Evolutionary conservation across 1,140 invertebrate genomes (phyloP).

Genomic region (Drosophila azteca): DNA sequence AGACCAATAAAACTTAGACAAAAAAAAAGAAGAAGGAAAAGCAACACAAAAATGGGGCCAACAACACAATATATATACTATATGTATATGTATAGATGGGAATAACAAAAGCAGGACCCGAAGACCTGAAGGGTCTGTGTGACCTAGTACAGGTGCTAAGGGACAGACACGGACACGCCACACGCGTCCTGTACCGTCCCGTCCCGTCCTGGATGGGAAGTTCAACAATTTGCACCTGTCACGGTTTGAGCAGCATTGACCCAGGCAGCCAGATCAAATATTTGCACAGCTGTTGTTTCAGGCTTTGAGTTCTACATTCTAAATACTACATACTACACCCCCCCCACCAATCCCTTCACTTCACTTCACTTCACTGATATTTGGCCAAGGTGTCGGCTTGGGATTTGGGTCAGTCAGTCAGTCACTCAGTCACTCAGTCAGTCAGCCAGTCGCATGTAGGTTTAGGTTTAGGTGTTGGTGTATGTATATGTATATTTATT

Average conservation of each 20-base stretch:
- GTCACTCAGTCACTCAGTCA: slow-evolving; percentile 2
- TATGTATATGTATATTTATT: slow-evolving; percentile 3
- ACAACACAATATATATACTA: slow-evolving; percentile 43
- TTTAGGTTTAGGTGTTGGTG: too few relatives aligned
- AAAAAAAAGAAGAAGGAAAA: slow-evolving; percentile 9
- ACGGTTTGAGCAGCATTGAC: slow-evolving; percentile 56
- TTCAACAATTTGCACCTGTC: slow-evolving; percentile 74
- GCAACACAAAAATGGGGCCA: slow-evolving; percentile 15
- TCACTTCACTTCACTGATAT: background rate
- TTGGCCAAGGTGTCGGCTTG: slow-evolving; percentile 37
- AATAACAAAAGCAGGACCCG: background rate
- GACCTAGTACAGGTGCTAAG: slow-evolving; percentile 49
- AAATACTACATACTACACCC: too few relatives aligned
- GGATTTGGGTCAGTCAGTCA: slow-evolving; percentile 55
- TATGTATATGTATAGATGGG: background rate
- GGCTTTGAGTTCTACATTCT: slow-evolving; percentile 5
- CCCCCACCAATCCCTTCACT: slow-evolving; percentile 2
- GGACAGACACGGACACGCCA: slow-evolving; percentile 25
- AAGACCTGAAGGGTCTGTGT: slow-evolving; percentile 16
- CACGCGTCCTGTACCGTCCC: background rate
- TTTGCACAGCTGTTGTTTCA: slow-evolving; percentile 55
- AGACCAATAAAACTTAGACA: slow-evolving; percentile 69
- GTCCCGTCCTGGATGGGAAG: slow-evolving; percentile 11
- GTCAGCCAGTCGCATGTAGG: too few relatives aligned
- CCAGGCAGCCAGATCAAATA: slow-evolving; percentile 48